Percentiles rank a stretch among this genome's conserved stretches.
phyloP scores from a whole-genome alignment of 2,113 vertebrate species.

The Artemisiospiza belli region DNA sequence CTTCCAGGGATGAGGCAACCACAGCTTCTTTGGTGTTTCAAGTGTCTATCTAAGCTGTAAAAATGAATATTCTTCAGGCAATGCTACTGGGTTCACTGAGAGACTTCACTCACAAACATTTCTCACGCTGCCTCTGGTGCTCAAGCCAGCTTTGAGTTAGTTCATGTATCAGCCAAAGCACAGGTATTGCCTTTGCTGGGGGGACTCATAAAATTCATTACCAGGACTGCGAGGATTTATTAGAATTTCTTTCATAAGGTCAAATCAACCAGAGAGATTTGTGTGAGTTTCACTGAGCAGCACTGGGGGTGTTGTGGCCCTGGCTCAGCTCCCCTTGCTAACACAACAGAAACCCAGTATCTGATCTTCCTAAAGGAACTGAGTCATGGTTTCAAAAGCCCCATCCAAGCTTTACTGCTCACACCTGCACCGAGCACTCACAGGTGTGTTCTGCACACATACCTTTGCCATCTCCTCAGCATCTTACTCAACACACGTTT shows the following conservation, averaged over 20 bases:
- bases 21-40: neutral
- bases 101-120: neutral
- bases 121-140: neutral
- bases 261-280: neutral
- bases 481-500: neutral
- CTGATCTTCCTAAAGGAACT: conserved; percentile 62
- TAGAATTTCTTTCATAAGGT: neutral
- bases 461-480: conserved; percentile 47
- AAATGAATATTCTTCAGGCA: neutral
- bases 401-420: conserved; percentile 46
- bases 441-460: conserved; percentile 28
- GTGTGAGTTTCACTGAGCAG: neutral
- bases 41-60: neutral
- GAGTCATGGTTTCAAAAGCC: conserved; percentile 64
- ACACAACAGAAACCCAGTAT: conserved; percentile 59
- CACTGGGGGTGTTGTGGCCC: neutral
- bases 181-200: neutral
- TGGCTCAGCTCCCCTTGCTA: neutral
- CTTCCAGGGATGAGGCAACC: neutral
- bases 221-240: neutral
- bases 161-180: neutral
- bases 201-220: neutral
- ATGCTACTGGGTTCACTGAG: neutral
- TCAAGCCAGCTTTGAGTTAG: neutral
- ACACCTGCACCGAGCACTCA: conserved; percentile 15